Evolutionary conservation across 2,888 invertebrate genomes (phyloP), one percentile per base, ranked within the genome.

Genomic region (Brachylomia viminalis): DNA sequence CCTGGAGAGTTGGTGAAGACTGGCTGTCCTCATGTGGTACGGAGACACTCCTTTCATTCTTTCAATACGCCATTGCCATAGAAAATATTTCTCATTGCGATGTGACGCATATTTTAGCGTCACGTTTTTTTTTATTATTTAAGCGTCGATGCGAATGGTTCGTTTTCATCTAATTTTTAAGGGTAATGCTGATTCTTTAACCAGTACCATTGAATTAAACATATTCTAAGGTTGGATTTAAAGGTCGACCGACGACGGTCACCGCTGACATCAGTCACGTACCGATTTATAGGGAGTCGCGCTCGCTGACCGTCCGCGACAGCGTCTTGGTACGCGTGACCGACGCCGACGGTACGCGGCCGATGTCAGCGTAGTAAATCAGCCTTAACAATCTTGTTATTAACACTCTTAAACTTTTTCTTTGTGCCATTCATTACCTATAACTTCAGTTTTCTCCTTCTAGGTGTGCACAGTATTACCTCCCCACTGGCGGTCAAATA

Each of bases 401-500:
- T 62, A 7, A n/a, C n/a, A 10, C n/a, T n/a, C 5, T 38, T n/a
- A n/a, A n/a, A n/a, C n/a, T n/a, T n/a, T 38, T 38, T 33, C 11
- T 67, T 42, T 23, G 17, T 56, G 6, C 23, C 10, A 17, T 47
- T 13, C 11, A 59, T 8, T 49, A 49, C 0, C 1, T 23, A 42
- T 27, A 64, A 42, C 0, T n/a, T 15, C 0, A 30, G 49, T n/a
- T 38, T 56, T 23, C 23, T 79, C 11, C 38, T 76, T 68, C 23
- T 38, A 97, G 97, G 97, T 97, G 30, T 98, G 98, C 93, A 99
- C 99, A 82, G 98, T 98, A 52, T 95, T 99, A 87, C 99, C 99
- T 68, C 98, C 98, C 0, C 99, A 99, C 94, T 99, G 99, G 99
- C 97, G 99, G 83, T 99, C 98, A 52, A 99, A 99, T 96, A 99